phyloP scores from a whole-genome alignment of 2,797 vertebrate genomes.

The Enteromius treurensis region DNA sequence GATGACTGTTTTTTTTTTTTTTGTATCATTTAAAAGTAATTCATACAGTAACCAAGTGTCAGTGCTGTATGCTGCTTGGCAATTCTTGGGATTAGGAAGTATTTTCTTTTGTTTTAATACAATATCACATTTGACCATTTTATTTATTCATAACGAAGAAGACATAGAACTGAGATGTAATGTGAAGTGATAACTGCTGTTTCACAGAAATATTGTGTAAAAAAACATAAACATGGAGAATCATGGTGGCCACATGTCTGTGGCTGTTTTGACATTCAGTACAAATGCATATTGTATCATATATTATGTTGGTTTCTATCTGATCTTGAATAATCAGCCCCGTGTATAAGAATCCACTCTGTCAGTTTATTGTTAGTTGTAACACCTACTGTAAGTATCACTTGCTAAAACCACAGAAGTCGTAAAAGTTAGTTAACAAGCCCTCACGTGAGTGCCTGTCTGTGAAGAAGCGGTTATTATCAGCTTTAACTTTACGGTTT shows the following conservation, averaged over 20 bases:
- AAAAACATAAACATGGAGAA: neutral
- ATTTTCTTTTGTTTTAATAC: neutral
- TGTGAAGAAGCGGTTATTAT: neutral
- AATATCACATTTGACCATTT: neutral
- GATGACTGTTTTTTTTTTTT: neutral
- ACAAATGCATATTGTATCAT: neutral
- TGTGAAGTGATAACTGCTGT: neutral
- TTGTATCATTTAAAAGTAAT: neutral
- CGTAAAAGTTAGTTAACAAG: constrained; percentile 7
- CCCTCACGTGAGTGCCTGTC: neutral
- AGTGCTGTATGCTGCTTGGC: neutral
- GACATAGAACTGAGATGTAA: neutral
- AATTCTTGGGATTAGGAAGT: neutral
- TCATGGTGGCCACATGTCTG: neutral
- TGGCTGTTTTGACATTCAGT: neutral
- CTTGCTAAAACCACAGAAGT: neutral
- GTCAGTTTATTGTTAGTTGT: constrained; percentile 23
- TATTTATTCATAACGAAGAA: neutral
- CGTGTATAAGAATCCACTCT: neutral
- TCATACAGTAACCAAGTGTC: neutral
- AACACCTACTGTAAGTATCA: constrained; percentile 33
- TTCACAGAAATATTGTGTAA: neutral
- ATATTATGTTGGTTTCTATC: neutral
- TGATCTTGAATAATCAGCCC: neutral
- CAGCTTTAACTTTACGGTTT: constrained; percentile 1